These are phyloP conservation scores for Edolisoma coerulescens DNA, from an alignment of 2,113 vertebrate species.

Conservation along the genomic window DNA sequence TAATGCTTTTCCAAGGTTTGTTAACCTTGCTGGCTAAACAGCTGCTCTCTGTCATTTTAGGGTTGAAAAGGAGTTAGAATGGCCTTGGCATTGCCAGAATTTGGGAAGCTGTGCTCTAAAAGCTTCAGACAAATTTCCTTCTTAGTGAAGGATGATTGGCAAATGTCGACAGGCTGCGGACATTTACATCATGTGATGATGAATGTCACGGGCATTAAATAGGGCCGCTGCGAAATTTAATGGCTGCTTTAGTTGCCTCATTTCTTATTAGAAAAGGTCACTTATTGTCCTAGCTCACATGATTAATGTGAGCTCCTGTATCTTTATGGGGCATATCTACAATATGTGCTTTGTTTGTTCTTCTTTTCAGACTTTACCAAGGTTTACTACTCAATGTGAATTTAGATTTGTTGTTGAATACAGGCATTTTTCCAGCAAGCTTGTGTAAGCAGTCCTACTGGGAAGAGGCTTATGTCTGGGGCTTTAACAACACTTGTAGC, in stretches of 20 bases:
- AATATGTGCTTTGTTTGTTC: slow-evolving; percentile 59
- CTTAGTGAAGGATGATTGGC: slow-evolving; percentile 53
- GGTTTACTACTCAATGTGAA: slow-evolving; percentile 52
- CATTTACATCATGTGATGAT: slow-evolving; percentile 45
- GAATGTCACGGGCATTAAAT: slow-evolving; percentile 64
- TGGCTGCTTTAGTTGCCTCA: slow-evolving; percentile 58
- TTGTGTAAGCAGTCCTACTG: slow-evolving; percentile 33
- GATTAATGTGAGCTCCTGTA: slow-evolving; percentile 66
- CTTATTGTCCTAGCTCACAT: slow-evolving; percentile 54
- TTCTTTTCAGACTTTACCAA: slow-evolving; percentile 41
- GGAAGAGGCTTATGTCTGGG: slow-evolving; percentile 23
- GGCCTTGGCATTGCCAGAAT: slow-evolving; percentile 33
- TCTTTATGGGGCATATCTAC: slow-evolving; percentile 61
- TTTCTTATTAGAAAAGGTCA: slow-evolving; percentile 77
- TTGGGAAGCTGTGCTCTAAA: slow-evolving; percentile 7
- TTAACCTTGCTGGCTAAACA: slow-evolving; percentile 68
- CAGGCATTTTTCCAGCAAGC: slow-evolving; percentile 44
- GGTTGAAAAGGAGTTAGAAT: slow-evolving; percentile 40
- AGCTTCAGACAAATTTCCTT: slow-evolving; percentile 27
- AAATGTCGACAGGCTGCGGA: slow-evolving; percentile 36
- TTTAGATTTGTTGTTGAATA: slow-evolving; percentile 55
- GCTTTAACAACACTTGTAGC: slow-evolving; percentile 23
- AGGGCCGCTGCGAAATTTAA: slow-evolving; percentile 50
- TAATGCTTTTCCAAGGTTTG: slow-evolving; percentile 65
- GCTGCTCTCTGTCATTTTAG: slow-evolving; percentile 64